phyloP scores from a whole-genome alignment of 2,888 invertebrate genomes.

The Pecten maximus region DNA sequence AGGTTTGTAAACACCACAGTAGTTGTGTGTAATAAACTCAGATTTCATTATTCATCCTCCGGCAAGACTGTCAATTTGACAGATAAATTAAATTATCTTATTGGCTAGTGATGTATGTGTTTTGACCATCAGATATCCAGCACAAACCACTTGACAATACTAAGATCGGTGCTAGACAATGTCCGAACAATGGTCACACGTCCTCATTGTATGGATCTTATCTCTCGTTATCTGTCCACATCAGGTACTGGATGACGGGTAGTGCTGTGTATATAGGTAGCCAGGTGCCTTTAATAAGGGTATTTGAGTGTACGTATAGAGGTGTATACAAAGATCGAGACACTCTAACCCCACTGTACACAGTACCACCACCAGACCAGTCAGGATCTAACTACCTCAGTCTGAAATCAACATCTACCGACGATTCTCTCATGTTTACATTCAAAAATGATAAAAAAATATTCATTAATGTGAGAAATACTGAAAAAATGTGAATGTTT shows the following conservation, averaged over 20 bases:
- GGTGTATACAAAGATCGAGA: not conserved
- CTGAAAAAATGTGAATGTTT: not conserved
- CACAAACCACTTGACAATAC: not conserved
- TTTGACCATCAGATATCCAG: not conserved
- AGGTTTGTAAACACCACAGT: not conserved
- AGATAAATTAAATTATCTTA: constrained; percentile 19
- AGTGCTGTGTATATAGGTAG: not conserved
- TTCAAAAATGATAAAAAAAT: not conserved
- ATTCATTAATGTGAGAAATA: not conserved
- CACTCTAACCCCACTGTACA: not conserved
- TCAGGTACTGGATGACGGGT: not conserved
- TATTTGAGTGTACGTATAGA: not conserved
- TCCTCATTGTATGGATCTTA: not conserved
- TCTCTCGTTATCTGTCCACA: not conserved
- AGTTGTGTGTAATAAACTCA: not conserved
- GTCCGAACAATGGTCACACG: constrained; percentile 26
- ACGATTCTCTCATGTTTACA: not conserved
- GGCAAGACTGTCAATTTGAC: not conserved
- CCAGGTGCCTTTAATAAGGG: constrained; percentile 11
- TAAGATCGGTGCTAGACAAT: not conserved
- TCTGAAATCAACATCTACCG: not conserved
- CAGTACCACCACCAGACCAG: not conserved
- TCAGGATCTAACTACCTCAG: not conserved
- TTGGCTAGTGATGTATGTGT: not conserved
- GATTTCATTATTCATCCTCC: not conserved